Percentiles rank a stretch among this genome's conserved stretches.
Evolutionary conservation across 1,140 invertebrate species (phyloP).

Genomic region (Radopholus similis): DNA sequence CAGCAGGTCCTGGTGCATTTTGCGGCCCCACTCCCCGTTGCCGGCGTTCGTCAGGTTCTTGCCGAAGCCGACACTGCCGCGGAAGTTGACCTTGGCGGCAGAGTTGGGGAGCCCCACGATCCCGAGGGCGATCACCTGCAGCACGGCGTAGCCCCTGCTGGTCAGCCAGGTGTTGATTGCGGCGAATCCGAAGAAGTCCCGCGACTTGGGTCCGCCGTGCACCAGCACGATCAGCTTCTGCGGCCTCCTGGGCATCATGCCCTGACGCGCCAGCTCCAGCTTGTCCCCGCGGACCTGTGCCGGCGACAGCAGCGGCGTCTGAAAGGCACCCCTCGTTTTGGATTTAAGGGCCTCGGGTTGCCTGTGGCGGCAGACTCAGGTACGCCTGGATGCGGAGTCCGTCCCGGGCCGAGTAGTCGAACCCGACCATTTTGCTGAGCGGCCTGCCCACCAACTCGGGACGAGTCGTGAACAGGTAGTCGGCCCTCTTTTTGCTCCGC

Average conservation of each 20-base stretch:
- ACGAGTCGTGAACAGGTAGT: slow-evolving; percentile 43
- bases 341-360: neutral
- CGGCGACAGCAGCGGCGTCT: slow-evolving; percentile 25
- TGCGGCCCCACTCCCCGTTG: slow-evolving; percentile 59
- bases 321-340: neutral
- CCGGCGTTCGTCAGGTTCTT: slow-evolving; percentile 56
- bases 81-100: slow-evolving; percentile 52
- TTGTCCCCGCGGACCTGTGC: slow-evolving; percentile 44
- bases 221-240: slow-evolving; percentile 58
- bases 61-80: slow-evolving; percentile 55
- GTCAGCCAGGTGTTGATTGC: slow-evolving; percentile 56
- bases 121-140: slow-evolving; percentile 38
- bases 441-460: slow-evolving; percentile 41
- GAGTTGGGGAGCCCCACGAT: neutral
- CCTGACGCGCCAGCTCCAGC: slow-evolving; percentile 44
- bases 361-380: slow-evolving; percentile 52
- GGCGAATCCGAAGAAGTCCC: slow-evolving; percentile 55
- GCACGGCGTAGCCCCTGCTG: slow-evolving; percentile 54
- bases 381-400: slow-evolving; percentile 54
- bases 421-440: slow-evolving; percentile 53
- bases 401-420: slow-evolving; percentile 56
- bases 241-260: slow-evolving; percentile 47
- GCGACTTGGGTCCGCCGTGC: slow-evolving; percentile 57
- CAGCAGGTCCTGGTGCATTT: slow-evolving; percentile 58
- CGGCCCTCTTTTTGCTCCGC: slow-evolving; percentile 47